Percentiles rank a stretch among this genome's conserved stretches.
phyloP scores from a whole-genome alignment of 2,797 vertebrate genomes.

The Percopsis omiscomaycus region DNA sequence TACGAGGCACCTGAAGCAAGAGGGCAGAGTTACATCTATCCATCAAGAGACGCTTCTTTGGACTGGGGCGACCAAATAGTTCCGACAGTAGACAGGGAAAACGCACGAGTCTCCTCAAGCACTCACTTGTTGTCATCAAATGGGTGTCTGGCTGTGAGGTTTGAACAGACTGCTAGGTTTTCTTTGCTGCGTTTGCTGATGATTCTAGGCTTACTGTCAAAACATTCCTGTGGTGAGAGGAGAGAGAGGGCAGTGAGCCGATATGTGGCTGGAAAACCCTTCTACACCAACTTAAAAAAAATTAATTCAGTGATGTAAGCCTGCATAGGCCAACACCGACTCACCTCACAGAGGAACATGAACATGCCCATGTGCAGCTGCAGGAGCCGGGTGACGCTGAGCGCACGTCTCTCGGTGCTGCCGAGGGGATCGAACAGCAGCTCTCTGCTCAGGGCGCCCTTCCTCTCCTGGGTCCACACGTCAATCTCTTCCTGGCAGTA shows the following conservation, averaged over 20 bases:
- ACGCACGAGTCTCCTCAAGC: too few relatives aligned
- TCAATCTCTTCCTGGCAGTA: conserved; percentile 99
- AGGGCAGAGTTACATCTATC: not conserved
- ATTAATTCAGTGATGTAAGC: too few relatives aligned
- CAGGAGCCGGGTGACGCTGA: conserved; percentile 81
- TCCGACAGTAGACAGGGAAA: not conserved
- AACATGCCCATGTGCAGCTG: conserved; percentile 88
- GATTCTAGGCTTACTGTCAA: conserved; percentile 98
- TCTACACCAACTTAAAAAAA: not conserved
- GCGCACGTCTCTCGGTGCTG: conserved; percentile 79
- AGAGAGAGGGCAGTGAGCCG: conserved; percentile 9
- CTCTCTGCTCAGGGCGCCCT: conserved; percentile 94
- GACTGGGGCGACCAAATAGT: too few relatives aligned
- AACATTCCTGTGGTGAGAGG: conserved; percentile 86
- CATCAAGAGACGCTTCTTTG: too few relatives aligned
- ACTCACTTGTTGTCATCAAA: conserved; percentile 98
- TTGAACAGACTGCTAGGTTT: conserved; percentile 91
- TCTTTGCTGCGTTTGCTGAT: conserved; percentile 99
- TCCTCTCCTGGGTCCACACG: conserved; percentile 98
- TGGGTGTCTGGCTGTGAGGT: conserved; percentile 92
- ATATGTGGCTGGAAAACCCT: not conserved
- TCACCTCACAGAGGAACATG: conserved; percentile 88
- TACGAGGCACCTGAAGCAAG: conserved; percentile 89
- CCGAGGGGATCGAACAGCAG: conserved; percentile 90
- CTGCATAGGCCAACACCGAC: not conserved